Conservation (phyloP, 2,797 vertebrate genomes). For the Rhinatrema bivittatum region DNA sequence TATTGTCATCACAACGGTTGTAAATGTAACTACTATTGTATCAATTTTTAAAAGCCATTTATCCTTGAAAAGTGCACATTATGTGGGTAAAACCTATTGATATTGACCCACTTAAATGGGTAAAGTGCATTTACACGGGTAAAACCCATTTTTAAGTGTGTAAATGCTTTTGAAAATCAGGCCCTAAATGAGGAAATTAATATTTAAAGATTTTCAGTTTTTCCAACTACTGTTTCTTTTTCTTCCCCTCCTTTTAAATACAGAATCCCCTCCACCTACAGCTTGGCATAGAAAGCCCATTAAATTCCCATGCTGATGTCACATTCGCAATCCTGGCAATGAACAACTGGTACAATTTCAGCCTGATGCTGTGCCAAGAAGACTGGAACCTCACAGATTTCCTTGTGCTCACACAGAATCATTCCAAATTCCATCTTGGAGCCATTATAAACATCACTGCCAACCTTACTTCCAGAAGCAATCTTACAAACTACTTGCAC, state of each 20-base stretch:
- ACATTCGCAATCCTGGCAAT: conserved; percentile 84
- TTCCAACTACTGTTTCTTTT: too few relatives aligned
- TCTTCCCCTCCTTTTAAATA: conserved; percentile 32
- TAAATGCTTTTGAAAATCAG: too few relatives aligned
- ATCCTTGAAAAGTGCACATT: too few relatives aligned
- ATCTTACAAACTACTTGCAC: conserved; percentile 67
- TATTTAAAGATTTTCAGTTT: too few relatives aligned
- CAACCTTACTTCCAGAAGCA: conserved; percentile 46
- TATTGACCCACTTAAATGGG: too few relatives aligned
- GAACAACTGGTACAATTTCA: conserved; percentile 96
- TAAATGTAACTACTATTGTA: too few relatives aligned
- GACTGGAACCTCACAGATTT: conserved; percentile 87
- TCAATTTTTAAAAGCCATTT: too few relatives aligned
- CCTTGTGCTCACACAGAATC: conserved; percentile 76
- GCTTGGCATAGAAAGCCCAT: conserved; percentile 79
- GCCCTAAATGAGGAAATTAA: too few relatives aligned
- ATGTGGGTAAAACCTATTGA: too few relatives aligned
- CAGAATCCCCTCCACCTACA: conserved; percentile 95
- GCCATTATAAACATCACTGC: conserved; percentile 79
- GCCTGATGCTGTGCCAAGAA: conserved; percentile 85
- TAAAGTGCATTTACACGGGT: too few relatives aligned
- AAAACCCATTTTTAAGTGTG: too few relatives aligned
- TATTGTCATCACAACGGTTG: too few relatives aligned
- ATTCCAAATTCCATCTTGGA: conserved; percentile 82
- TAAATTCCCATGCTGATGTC: conserved; percentile 68